phyloP scores from a whole-genome alignment of 1,140 invertebrate genomes.

The Drosophila simulans region DNA sequence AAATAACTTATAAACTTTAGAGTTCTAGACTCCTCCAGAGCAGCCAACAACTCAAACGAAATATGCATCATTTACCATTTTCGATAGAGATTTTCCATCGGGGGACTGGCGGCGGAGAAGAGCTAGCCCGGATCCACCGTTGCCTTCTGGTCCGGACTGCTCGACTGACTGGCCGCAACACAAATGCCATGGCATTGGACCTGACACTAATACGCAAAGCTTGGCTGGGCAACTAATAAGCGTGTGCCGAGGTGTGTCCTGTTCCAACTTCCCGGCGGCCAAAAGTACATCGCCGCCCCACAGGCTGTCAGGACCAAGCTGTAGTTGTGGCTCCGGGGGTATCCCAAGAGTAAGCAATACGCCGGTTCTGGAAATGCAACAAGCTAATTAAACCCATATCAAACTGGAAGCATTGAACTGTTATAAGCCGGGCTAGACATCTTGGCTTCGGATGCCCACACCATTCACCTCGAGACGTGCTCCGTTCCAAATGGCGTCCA shows the following conservation, averaged over 20 bases:
- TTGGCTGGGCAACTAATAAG: constrained; percentile 76
- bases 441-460: constrained; percentile 13
- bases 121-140: constrained; percentile 3
- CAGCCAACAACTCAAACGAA: constrained; percentile 46
- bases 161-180: constrained; percentile 49
- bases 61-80: constrained; percentile 75
- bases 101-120: constrained; percentile 14
- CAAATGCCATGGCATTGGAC: constrained; percentile 65
- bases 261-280: constrained; percentile 20
- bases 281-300: constrained; percentile 15
- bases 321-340: constrained; percentile 16
- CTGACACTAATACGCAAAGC: constrained; percentile 77
- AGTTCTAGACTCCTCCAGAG: too few relatives aligned
- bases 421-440: constrained; percentile 60
- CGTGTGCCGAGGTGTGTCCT: constrained; percentile 46
- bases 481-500: constrained; percentile 4
- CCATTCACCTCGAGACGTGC: constrained; percentile 18
- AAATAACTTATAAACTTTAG: constrained; percentile 32
- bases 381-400: constrained; percentile 73
- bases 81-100: constrained; percentile 15
- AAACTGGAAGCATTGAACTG: constrained; percentile 71
- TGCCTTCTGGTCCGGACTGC: constrained; percentile 41
- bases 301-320: constrained; percentile 34
- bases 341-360: constrained; percentile 33
- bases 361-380: constrained; percentile 20